phyloP scores from a whole-genome alignment of 2,888 invertebrate species.

The Cephus nigrinus region DNA sequence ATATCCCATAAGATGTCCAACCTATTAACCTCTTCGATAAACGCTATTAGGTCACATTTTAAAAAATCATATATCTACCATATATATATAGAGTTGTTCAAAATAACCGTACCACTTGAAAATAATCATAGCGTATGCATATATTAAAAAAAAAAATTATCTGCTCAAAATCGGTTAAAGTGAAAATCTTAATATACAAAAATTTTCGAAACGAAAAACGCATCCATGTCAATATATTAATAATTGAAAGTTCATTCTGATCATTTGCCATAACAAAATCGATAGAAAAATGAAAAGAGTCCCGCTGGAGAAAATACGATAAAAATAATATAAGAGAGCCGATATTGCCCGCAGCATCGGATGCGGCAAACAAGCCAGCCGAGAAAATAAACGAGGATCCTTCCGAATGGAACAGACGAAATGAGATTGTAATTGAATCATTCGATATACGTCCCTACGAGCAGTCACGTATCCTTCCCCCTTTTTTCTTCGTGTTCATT shows the following conservation, averaged over 20 bases:
- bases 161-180: neutral
- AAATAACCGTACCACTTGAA: neutral
- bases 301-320: neutral
- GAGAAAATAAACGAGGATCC: conserved; percentile 23
- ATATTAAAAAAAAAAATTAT: neutral
- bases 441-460: conserved; percentile 16
- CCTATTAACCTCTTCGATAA: too few relatives aligned
- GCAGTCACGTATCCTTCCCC: conserved; percentile 4
- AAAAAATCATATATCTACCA: too few relatives aligned
- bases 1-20: too few relatives aligned
- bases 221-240: neutral
- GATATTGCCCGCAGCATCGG: conserved; percentile 20
- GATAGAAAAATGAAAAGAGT: neutral
- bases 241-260: neutral
- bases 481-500: neutral
- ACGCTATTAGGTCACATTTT: too few relatives aligned
- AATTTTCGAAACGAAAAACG: neutral
- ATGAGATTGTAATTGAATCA: conserved; percentile 35
- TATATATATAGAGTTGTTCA: neutral
- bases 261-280: neutral
- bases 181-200: neutral
- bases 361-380: conserved; percentile 26
- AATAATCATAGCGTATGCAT: neutral
- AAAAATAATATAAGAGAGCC: conserved; percentile 1
- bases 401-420: conserved; percentile 21